A percentile compares a stretch with the other conserved stretches of the same genome.
These are phyloP conservation scores for Polietes domitor DNA, from an alignment of 2,888 invertebrate species.

Conservation along the genomic window DNA sequence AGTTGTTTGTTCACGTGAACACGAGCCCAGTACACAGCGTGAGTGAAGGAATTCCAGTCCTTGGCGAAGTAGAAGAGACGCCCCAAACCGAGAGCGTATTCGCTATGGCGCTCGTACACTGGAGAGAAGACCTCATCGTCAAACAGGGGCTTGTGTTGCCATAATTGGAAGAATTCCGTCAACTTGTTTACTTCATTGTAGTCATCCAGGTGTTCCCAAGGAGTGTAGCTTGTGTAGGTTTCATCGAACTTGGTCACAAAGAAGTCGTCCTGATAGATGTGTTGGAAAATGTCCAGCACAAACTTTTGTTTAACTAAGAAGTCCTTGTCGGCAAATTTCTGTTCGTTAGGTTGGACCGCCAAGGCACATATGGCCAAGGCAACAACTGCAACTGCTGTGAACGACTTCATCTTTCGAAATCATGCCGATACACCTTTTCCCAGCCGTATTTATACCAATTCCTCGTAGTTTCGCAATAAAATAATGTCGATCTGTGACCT, in stretches of 20 bases:
- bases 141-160: slow-evolving; percentile 81
- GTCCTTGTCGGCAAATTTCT: slow-evolving; percentile 82
- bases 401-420: slow-evolving; percentile 78
- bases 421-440: slow-evolving; percentile 60
- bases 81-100: slow-evolving; percentile 84
- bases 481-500: background rate
- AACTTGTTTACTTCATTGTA: slow-evolving; percentile 83
- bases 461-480: too few relatives aligned
- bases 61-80: slow-evolving; percentile 86
- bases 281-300: slow-evolving; percentile 82
- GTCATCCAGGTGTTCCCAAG: slow-evolving; percentile 83
- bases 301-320: slow-evolving; percentile 82
- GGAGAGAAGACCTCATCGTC: slow-evolving; percentile 76
- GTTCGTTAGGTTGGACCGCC: slow-evolving; percentile 73
- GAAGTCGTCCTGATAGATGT: slow-evolving; percentile 84
- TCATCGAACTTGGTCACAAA: slow-evolving; percentile 80
- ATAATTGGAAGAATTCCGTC: slow-evolving; percentile 82
- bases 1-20: slow-evolving; percentile 84
- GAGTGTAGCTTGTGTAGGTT: slow-evolving; percentile 82
- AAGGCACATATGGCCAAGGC: slow-evolving; percentile 73
- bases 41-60: slow-evolving; percentile 88
- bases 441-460: background rate
- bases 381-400: slow-evolving; percentile 74
- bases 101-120: slow-evolving; percentile 77
- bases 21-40: slow-evolving; percentile 87